These are phyloP conservation scores for Brienomyrus brachyistius DNA, from an alignment of 2,113 vertebrate genomes.

Conservation along the genomic window DNA sequence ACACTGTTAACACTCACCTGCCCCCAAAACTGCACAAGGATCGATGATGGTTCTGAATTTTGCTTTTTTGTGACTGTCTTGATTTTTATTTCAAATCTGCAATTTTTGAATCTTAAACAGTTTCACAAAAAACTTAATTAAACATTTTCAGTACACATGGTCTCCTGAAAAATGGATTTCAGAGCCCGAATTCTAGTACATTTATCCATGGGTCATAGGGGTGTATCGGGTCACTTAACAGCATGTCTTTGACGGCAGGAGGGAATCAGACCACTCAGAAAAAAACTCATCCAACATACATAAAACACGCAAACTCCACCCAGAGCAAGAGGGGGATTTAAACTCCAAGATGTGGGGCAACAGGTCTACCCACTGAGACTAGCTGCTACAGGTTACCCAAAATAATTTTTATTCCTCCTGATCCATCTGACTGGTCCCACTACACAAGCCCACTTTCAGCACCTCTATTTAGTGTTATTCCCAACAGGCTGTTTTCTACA, in stretches of 20 bases:
- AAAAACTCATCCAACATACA: neutral
- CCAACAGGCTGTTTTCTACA: neutral
- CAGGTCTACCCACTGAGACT: neutral
- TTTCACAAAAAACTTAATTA: neutral
- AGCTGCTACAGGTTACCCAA: neutral
- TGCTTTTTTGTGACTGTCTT: neutral
- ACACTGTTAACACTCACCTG: neutral
- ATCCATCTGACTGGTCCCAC: neutral
- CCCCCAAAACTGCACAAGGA: neutral
- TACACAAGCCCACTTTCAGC: neutral
- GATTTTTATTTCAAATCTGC: neutral
- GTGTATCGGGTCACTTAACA: neutral
- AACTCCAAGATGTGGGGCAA: neutral
- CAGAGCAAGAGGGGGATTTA: neutral
- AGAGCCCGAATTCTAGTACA: neutral
- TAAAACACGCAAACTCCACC: neutral
- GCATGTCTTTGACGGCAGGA: neutral
- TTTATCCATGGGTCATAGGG: neutral
- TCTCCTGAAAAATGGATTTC: neutral
- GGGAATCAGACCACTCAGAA: neutral
- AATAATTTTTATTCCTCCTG: neutral
- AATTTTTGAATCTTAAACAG: neutral
- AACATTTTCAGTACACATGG: neutral
- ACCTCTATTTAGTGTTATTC: neutral
- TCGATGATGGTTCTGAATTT: neutral